phyloP scores from a whole-genome alignment of 2,113 vertebrate species.

The Oreochromis niloticus region DNA sequence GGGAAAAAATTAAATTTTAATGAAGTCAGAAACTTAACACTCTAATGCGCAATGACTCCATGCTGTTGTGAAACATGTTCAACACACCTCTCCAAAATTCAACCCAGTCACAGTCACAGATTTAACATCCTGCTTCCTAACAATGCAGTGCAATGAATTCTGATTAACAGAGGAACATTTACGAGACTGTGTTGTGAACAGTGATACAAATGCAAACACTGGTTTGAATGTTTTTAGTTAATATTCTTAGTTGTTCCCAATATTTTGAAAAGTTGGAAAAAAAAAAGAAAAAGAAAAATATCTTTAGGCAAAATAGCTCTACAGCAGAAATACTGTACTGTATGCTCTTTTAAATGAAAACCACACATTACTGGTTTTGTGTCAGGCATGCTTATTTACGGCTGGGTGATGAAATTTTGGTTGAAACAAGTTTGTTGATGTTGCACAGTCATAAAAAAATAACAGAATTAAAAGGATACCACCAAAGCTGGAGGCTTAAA shows the following conservation, averaged over 20 bases:
- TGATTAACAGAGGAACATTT: neutral
- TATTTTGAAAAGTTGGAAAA: neutral
- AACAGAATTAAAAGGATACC: neutral
- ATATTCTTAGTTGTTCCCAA: neutral
- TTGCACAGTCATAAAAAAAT: neutral
- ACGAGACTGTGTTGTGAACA: neutral
- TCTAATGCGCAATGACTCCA: slow-evolving; percentile 46
- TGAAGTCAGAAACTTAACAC: slow-evolving; percentile 49
- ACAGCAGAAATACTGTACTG: neutral
- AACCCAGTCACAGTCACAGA: neutral
- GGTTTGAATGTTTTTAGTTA: neutral
- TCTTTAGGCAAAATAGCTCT: neutral
- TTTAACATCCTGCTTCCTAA: neutral
- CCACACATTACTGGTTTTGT: neutral
- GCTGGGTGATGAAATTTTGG: neutral
- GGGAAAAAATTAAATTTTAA: slow-evolving; percentile 57
- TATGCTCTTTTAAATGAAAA: neutral
- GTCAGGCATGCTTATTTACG: neutral
- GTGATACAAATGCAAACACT: neutral
- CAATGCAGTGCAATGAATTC: neutral
- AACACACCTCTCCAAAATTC: neutral
- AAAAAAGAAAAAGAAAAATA: neutral
- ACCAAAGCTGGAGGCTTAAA: neutral
- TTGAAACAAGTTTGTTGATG: neutral
- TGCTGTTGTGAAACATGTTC: slow-evolving; percentile 15